Conservation (phyloP, 2,888 invertebrate genomes). For the Invenusta paracnida region DNA sequence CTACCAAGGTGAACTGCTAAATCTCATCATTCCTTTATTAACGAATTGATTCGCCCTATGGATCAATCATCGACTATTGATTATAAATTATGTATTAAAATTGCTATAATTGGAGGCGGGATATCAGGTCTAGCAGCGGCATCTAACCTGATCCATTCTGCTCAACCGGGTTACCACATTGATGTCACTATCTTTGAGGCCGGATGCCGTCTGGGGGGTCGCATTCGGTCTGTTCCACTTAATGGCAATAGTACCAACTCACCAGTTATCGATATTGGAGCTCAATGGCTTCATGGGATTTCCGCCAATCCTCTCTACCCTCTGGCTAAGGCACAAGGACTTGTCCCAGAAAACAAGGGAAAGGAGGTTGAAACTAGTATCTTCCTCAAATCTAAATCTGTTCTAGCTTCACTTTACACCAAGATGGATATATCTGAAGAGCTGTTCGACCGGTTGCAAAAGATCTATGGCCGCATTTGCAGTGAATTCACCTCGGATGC, state of each 20-base stretch:
- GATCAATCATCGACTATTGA: no score
- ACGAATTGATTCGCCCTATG: no score
- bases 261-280: neutral
- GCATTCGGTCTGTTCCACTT: neutral
- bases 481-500: no score
- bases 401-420: no score
- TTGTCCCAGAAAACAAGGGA: neutral
- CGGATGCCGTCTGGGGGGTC: neutral
- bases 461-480: no score
- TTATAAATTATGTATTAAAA: no score
- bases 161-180: no score
- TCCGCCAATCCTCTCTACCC: neutral
- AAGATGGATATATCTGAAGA: neutral
- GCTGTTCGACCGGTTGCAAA: neutral
- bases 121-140: neutral
- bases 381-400: no score
- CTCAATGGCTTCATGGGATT: neutral
- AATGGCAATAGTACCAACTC: neutral
- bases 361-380: neutral
- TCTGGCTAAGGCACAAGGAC: neutral
- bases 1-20: no score
- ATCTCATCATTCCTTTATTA: no score
- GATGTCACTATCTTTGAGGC: neutral
- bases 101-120: neutral
- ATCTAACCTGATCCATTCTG: neutral